These are phyloP conservation scores for Trisateles emortualis DNA, from an alignment of 2,888 invertebrate species.

Conservation along the genomic window DNA sequence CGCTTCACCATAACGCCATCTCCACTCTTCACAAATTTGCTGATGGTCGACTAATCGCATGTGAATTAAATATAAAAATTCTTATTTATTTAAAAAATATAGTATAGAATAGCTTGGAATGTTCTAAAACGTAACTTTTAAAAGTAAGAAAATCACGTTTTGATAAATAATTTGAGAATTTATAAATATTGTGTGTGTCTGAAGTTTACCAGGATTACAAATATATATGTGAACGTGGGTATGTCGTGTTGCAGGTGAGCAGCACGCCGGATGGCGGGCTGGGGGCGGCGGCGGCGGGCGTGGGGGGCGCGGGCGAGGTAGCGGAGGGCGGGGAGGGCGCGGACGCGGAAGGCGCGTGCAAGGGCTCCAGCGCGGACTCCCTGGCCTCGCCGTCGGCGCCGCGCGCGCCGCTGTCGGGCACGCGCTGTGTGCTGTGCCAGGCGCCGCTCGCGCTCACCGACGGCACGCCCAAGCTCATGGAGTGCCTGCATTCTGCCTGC, in stretches of 20 bases:
- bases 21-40: too few relatives aligned
- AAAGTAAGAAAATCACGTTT: too few relatives aligned
- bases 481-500: constrained; percentile 96
- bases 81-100: too few relatives aligned
- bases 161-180: too few relatives aligned
- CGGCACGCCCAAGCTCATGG: constrained; percentile 92
- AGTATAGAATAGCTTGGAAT: too few relatives aligned
- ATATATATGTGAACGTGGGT: neutral
- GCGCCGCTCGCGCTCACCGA: constrained; percentile 66
- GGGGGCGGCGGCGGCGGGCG: constrained; percentile 26
- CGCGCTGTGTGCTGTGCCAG: constrained; percentile 86
- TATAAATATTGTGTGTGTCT: too few relatives aligned
- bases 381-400: constrained; percentile 69
- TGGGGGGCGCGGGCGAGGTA: constrained; percentile 29
- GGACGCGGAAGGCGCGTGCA: constrained; percentile 37
- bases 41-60: too few relatives aligned
- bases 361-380: constrained; percentile 70
- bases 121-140: too few relatives aligned
- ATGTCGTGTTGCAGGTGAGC: constrained; percentile 33
- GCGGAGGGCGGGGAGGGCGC: constrained; percentile 32
- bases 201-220: too few relatives aligned
- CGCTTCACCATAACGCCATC: too few relatives aligned
- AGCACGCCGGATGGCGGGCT: constrained; percentile 44
- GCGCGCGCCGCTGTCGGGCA: constrained; percentile 58
- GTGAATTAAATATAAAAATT: too few relatives aligned